Evolutionary conservation across 2,888 invertebrate genomes (phyloP).

Genomic region (Plagiodera versicolora): DNA sequence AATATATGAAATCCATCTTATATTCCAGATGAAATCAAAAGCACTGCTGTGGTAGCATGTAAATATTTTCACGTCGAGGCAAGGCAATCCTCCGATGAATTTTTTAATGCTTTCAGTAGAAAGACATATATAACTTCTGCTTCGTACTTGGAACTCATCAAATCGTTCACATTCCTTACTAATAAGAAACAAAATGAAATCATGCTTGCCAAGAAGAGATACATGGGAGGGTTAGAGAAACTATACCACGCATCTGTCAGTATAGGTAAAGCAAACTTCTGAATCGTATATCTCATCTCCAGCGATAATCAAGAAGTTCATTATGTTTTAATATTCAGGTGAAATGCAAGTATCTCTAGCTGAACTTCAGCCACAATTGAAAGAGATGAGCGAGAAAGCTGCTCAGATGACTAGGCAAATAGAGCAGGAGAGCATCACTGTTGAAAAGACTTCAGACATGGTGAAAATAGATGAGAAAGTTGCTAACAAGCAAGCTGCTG

Average conservation of each 20-base stretch:
- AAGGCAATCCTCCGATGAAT: conserved; percentile 63
- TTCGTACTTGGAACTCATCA: conserved; percentile 80
- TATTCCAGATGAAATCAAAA: conserved; percentile 56
- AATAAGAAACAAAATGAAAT: conserved; percentile 74
- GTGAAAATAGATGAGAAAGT: conserved; percentile 86
- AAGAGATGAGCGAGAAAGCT: conserved; percentile 72
- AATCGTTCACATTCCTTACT: conserved; percentile 72
- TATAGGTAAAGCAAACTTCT: too few species aligned
- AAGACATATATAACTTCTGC: conserved; percentile 85
- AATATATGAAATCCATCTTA: not conserved
- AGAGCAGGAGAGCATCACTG: conserved; percentile 72
- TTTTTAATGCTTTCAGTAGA: conserved; percentile 66
- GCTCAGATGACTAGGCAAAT: conserved; percentile 76
- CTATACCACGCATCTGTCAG: conserved; percentile 75
- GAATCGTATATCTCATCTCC: too few species aligned
- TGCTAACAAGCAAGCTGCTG: conserved; percentile 84
- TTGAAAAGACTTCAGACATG: conserved; percentile 75
- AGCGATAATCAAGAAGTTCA: too few species aligned
- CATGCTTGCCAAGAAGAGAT: conserved; percentile 65
- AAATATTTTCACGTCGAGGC: conserved; percentile 87
- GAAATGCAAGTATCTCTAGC: conserved; percentile 77
- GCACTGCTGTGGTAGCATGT: conserved; percentile 72
- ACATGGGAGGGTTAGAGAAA: conserved; percentile 68
- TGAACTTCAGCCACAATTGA: conserved; percentile 73
- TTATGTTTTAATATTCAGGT: conserved; percentile 35